Evolutionary conservation across 2,797 vertebrate genomes (phyloP).

Genomic region (Ceryle rudis): DNA sequence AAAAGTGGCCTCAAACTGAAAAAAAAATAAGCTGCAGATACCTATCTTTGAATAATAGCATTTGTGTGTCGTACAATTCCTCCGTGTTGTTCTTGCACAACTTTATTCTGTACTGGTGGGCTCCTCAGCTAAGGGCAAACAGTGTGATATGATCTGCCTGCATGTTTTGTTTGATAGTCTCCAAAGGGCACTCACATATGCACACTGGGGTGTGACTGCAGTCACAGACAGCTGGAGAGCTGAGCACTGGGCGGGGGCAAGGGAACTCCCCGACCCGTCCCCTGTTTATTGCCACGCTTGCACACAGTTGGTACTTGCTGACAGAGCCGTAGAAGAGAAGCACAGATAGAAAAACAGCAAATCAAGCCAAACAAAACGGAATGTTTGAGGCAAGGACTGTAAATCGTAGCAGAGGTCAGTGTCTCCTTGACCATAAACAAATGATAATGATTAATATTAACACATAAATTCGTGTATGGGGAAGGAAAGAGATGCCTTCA

Average conservation of each 20-base stretch:
- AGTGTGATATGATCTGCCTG: accelerated
- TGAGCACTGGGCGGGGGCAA: background rate
- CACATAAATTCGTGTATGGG: background rate
- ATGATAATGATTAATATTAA: background rate
- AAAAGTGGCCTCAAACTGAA: background rate
- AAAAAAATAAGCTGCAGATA: background rate
- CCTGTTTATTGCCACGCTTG: background rate
- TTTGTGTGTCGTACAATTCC: background rate
- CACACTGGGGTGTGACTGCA: accelerated
- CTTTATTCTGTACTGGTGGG: background rate
- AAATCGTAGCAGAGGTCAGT: background rate
- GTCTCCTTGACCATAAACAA: background rate
- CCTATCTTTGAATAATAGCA: background rate
- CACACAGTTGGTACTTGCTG: accelerated
- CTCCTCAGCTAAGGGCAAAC: background rate
- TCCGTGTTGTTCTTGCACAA: background rate
- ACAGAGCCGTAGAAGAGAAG: background rate
- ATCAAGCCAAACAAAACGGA: background rate
- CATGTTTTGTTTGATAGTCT: background rate
- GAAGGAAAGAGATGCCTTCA: background rate
- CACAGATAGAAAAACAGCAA: background rate
- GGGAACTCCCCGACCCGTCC: accelerated
- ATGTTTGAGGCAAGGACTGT: background rate
- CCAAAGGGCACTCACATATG: background rate
- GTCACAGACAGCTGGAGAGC: accelerated